Base-by-base conservation (phyloP, 2,113 vertebrate species). In the Laterallus jamaicensis region DNA sequence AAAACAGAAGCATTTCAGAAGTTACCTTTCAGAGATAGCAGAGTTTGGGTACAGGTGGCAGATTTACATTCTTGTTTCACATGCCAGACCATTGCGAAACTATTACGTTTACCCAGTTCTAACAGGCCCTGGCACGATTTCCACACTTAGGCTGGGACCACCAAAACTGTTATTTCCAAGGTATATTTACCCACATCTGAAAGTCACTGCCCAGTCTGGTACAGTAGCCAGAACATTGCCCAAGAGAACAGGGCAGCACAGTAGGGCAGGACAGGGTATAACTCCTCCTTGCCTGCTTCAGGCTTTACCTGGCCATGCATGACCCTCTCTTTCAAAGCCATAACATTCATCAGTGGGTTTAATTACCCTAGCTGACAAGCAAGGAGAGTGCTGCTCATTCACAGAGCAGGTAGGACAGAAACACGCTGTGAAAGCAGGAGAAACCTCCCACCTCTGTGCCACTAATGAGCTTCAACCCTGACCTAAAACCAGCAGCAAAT, bases 1-100 rank as follows among this genome's bases (percentile, higher is more conserved):
- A 88, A 95, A 94, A 39, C 60, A 88, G 75, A 96, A 93, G 47
- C 64, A 68, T 84, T 94, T 88, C 62, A 94, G 74, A 86, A 92
- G 77, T 56, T 92, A 79, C 37, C 58, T 92, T 94, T 88, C 70
- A 73, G 58, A 94, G 59, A 90, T 32, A 82, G 32, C 28, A 62
- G 28, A 78, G 21, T 67, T 76, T 82, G 35, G 84, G 64, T 93
- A 80, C 80, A 94, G 86, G 82, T 82, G 62, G 63, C 54, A 92
- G 62, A 87, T 89, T 44, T 88, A 59, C 28, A 4, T 47, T 74
- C 69, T 74, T n/a, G 32, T 88, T 93, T 82, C 20, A 9, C 15
- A 16, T 50, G 86, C 56, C 42, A 87, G 82, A 84, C 40, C 37
- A n/a, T 64, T 78, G 75, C 3, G 5, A 80, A 94, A 92, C 75